Percentiles rank a stretch among this genome's conserved stretches.
phyloP scores from a whole-genome alignment of 2,888 invertebrate species.

The Orthonychiurus folsomi region DNA sequence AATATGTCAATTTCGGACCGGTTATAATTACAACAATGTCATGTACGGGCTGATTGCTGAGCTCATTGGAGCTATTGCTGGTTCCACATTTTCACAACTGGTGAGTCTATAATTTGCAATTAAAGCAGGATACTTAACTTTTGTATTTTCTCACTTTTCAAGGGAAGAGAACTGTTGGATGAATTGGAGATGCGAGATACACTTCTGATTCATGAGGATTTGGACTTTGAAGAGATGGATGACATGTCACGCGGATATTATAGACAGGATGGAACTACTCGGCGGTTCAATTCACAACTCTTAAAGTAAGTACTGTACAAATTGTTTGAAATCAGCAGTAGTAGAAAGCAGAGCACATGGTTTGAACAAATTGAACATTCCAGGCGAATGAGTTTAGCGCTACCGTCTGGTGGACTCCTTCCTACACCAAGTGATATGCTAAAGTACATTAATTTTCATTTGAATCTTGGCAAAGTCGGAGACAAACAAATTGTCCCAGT shows the following conservation, averaged over 20 bases:
- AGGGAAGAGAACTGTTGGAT: background rate
- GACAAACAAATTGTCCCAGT: background rate
- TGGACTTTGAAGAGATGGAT: background rate
- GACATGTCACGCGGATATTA: background rate
- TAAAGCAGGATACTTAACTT: too few relatives aligned
- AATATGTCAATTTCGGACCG: conserved; percentile 20
- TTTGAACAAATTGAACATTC: background rate
- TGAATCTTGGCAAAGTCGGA: background rate
- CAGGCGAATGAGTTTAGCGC: background rate
- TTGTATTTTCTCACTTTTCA: too few relatives aligned
- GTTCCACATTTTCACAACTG: conserved; percentile 14
- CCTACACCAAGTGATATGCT: background rate
- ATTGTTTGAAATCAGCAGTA: too few relatives aligned
- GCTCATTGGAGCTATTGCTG: conserved; percentile 18
- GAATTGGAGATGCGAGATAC: background rate
- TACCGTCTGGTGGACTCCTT: background rate
- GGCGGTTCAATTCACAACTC: background rate
- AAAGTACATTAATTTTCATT: background rate
- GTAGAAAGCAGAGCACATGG: too few relatives aligned
- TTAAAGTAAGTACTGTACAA: background rate
- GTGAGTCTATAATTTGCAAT: conserved; percentile 13
- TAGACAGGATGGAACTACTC: background rate
- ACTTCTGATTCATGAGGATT: background rate
- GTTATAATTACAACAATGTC: conserved; percentile 24
- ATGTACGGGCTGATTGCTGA: conserved; percentile 24